Evolutionary conservation across 2,797 vertebrate species (phyloP).

Genomic region (Presbytis comata): DNA sequence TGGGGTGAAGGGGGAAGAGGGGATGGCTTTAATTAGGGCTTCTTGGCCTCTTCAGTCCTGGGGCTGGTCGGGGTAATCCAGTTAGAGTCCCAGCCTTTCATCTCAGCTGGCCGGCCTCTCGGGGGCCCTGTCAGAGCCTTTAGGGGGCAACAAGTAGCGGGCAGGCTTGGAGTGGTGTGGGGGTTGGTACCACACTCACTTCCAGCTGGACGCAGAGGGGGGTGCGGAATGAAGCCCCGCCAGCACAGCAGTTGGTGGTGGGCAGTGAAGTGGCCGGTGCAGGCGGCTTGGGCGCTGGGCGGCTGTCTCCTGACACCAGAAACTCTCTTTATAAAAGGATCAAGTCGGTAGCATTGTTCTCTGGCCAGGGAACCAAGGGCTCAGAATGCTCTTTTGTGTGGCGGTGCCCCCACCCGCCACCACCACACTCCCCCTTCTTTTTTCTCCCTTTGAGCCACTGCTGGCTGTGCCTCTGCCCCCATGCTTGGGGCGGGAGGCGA

Average conservation of each 20-base stretch:
- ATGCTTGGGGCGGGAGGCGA: conserved; percentile 71
- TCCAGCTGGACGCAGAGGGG: conserved; percentile 78
- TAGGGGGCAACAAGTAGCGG: conserved; percentile 77
- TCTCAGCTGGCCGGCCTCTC: conserved; percentile 82
- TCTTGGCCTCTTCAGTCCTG: conserved; percentile 84
- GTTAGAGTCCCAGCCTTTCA: conserved; percentile 87
- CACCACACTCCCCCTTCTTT: conserved; percentile 65
- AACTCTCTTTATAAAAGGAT: conserved; percentile 92
- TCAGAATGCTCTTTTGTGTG: conserved; percentile 96
- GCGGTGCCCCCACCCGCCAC: conserved; percentile 78
- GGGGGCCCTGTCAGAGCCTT: conserved; percentile 78
- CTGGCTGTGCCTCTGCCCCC: conserved; percentile 83
- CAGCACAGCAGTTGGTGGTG: conserved; percentile 77
- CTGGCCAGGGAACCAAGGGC: conserved; percentile 93
- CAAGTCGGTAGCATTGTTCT: conserved; percentile 89
- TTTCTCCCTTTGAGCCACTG: conserved; percentile 82
- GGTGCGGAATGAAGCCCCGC: conserved; percentile 68
- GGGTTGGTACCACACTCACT: conserved; percentile 69
- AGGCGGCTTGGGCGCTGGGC: conserved; percentile 80
- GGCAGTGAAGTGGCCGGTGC: conserved; percentile 78
- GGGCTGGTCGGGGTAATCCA: conserved; percentile 86
- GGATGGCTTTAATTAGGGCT: conserved; percentile 87
- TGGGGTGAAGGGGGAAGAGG: conserved; percentile 54
- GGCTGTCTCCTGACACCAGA: conserved; percentile 91
- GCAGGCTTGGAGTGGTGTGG: conserved; percentile 56